These are phyloP conservation scores for Xanthostigma xanthostigma DNA, from an alignment of 2,888 invertebrate genomes.

Conservation along the genomic window DNA sequence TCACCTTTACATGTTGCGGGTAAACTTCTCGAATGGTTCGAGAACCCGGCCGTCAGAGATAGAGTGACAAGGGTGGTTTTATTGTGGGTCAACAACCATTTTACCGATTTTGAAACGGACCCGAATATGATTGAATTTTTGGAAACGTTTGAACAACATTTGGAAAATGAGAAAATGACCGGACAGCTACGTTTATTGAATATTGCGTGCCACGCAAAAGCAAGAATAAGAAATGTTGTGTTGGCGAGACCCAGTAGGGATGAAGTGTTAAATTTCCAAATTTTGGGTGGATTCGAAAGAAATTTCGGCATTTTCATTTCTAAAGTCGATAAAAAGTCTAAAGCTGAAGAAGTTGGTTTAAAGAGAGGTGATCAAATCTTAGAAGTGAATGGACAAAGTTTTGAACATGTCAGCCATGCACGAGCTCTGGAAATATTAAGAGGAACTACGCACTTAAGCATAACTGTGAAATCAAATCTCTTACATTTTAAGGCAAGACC, in stretches of 20 bases:
- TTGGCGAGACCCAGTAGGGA: conserved; percentile 85
- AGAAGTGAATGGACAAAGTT: conserved; percentile 95
- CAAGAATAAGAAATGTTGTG: conserved; percentile 79
- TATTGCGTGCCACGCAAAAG: conserved; percentile 95
- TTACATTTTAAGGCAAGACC: conserved; percentile 61
- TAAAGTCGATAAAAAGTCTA: conserved; percentile 83
- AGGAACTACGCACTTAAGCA: conserved; percentile 88
- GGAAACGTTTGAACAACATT: conserved; percentile 75
- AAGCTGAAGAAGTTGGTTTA: conserved; percentile 89
- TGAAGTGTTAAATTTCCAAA: conserved; percentile 83
- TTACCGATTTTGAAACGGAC: conserved; percentile 93
- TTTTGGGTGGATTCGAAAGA: conserved; percentile 85
- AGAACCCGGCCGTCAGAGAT: conserved; percentile 58
- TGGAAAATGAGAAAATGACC: conserved; percentile 75
- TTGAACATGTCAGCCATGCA: conserved; percentile 82
- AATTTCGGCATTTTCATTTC: conserved; percentile 90
- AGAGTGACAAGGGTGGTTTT: conserved; percentile 90
- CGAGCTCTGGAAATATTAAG: conserved; percentile 86
- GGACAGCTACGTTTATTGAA: conserved; percentile 73
- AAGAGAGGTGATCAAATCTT: conserved; percentile 96
- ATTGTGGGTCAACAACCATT: conserved; percentile 98
- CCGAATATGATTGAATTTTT: conserved; percentile 93
- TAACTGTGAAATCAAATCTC: conserved; percentile 93
- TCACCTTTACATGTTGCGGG: conserved; percentile 75
- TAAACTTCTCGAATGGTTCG: conserved; percentile 81